These are phyloP conservation scores for Coluber constrictor DNA, from an alignment of 2,797 vertebrate genomes.

Conservation along the genomic window DNA sequence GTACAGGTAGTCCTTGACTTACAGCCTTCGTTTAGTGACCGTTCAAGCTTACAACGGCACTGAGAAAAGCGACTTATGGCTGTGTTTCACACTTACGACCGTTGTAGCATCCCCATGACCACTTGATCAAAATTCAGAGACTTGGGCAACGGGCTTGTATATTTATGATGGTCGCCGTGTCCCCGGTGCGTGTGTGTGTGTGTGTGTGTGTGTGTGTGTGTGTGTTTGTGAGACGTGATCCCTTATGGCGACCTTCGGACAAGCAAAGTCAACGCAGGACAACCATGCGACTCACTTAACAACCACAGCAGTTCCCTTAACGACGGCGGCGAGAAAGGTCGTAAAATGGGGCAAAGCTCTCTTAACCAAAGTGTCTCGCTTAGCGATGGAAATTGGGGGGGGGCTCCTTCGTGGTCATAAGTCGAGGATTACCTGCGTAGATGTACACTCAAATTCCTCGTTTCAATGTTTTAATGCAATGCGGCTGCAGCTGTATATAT, in stretches of 20 bases:
- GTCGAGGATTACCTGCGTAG: background rate
- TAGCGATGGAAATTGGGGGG: background rate
- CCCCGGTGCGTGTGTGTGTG: too few species aligned
- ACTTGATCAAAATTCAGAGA: background rate
- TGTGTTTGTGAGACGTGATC: background rate
- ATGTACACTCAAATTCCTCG: accelerated
- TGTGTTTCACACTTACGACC: background rate
- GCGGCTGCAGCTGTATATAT: accelerated
- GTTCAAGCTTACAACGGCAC: background rate
- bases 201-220: too few species aligned
- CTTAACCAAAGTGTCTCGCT: background rate
- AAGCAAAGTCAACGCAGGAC: background rate
- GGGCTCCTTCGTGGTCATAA: accelerated
- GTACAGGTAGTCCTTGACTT: background rate
- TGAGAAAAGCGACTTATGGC: background rate
- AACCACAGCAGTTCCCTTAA: too few species aligned
- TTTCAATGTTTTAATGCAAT: accelerated
- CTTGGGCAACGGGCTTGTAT: background rate
- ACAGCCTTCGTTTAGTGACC: background rate
- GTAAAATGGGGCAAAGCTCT: background rate
- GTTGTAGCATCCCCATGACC: background rate
- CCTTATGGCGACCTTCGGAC: background rate
- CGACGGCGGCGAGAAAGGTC: accelerated
- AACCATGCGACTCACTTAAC: background rate
- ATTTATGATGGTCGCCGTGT: background rate